phyloP scores from a whole-genome alignment of 2,888 invertebrate species.

The Zele albiditarsus region DNA sequence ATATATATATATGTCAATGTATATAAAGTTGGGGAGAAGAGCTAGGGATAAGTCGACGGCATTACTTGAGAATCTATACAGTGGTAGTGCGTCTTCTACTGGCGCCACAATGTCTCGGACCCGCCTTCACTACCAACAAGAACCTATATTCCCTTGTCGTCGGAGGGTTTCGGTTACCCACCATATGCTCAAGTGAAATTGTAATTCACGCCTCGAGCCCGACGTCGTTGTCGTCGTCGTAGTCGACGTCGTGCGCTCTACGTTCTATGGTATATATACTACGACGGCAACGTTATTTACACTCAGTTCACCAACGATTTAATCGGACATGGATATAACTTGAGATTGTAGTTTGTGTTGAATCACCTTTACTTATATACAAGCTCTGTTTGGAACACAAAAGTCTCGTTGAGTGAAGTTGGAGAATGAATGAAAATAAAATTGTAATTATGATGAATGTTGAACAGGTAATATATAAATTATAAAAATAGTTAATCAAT shows the following conservation, averaged over 20 bases:
- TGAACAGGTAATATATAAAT: no score
- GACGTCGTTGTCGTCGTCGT: slow-evolving; percentile 26
- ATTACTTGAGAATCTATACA: slow-evolving; percentile 57
- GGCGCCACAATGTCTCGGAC: slow-evolving; percentile 68
- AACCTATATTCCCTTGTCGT: slow-evolving; percentile 45
- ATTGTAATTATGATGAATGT: no score
- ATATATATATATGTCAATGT: neutral
- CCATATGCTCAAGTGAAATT: slow-evolving; percentile 62
- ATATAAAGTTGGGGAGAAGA: slow-evolving; percentile 1
- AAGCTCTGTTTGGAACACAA: no score
- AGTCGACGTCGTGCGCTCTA: neutral
- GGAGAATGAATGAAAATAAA: no score
- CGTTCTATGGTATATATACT: neutral
- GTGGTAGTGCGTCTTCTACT: slow-evolving; percentile 63
- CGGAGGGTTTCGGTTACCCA: slow-evolving; percentile 37
- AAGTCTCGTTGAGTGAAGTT: no score
- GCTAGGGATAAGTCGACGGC: slow-evolving; percentile 43
- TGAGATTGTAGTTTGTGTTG: neutral
- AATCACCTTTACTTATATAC: neutral
- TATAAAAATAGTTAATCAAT: no score
- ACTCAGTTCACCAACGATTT: slow-evolving; percentile 48
- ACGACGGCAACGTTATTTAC: slow-evolving; percentile 54
- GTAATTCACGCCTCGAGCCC: slow-evolving; percentile 63
- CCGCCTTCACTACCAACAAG: slow-evolving; percentile 58
- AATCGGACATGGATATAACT: slow-evolving; percentile 35